A percentile compares a stretch with the other conserved stretches of the same genome.
phyloP scores from a whole-genome alignment of 2,888 invertebrate species.

The Andricus curvator region DNA sequence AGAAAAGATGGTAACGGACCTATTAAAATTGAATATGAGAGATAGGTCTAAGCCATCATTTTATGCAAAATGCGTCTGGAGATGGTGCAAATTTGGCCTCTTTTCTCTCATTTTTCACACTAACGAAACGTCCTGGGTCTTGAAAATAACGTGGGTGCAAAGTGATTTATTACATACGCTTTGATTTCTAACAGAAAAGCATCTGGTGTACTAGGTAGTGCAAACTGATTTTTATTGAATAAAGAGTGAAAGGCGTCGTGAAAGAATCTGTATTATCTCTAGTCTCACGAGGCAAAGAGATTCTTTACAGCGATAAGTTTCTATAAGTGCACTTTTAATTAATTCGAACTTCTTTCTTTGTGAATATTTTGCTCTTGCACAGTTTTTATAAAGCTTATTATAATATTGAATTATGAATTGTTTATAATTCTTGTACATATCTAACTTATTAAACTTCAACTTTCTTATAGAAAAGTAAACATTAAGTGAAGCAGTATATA shows the following conservation, averaged over 20 bases:
- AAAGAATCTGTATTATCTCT: not conserved
- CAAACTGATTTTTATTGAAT: not conserved
- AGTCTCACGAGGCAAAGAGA: not conserved
- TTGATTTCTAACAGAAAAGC: not conserved
- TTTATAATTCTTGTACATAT: no score
- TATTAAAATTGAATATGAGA: not conserved
- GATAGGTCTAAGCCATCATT: not conserved
- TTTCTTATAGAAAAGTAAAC: no score
- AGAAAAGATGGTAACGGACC: not conserved
- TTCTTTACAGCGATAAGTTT: not conserved
- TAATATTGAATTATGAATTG: no score
- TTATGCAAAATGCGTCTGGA: not conserved
- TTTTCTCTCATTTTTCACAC: not conserved
- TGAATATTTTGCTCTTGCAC: not conserved
- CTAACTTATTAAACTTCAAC: no score
- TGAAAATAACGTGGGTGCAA: not conserved
- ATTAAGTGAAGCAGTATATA: no score
- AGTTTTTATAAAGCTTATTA: not conserved
- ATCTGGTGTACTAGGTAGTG: not conserved
- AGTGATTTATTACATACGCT: not conserved
- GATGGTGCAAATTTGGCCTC: not conserved
- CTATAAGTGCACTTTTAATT: not conserved
- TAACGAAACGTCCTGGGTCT: no score
- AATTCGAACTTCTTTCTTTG: not conserved
- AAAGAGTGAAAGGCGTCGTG: not conserved